These are phyloP conservation scores for Hydrotaea diabolus DNA, from an alignment of 2,888 invertebrate genomes.

Conservation along the genomic window DNA sequence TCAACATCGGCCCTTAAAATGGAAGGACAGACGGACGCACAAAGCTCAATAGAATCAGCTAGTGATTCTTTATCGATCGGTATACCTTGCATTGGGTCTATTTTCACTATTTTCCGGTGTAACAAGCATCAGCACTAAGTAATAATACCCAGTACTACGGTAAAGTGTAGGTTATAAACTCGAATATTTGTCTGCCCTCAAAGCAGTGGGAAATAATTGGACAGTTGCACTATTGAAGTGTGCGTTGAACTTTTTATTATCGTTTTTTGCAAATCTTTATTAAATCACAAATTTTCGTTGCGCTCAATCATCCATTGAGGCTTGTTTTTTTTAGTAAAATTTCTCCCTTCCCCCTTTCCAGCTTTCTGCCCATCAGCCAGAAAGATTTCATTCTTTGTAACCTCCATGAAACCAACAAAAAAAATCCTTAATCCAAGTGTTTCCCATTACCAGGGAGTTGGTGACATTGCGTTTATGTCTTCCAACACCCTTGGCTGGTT, in stretches of 20 bases:
- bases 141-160: too few species aligned
- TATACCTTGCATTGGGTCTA: too few species aligned
- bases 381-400: not conserved
- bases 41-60: too few species aligned
- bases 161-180: too few species aligned
- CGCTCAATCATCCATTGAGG: not conserved
- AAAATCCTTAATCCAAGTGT: not conserved
- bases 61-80: too few species aligned
- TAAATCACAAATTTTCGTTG: not conserved
- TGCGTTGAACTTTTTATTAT: not conserved
- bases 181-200: not conserved
- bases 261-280: not conserved
- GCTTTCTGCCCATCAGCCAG: too few species aligned
- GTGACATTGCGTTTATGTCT: conserved; percentile 55
- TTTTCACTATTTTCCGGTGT: too few species aligned
- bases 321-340: too few species aligned
- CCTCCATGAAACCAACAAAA: not conserved
- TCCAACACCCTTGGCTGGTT: conserved; percentile 59
- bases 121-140: too few species aligned
- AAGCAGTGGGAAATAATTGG: conserved; percentile 18
- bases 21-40: too few species aligned
- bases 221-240: not conserved
- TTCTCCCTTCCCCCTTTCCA: not conserved
- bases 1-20: too few species aligned
- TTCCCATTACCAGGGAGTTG: conserved; percentile 1